Evolutionary conservation across 2,888 invertebrate genomes (phyloP).

Genomic region (Luffia ferchaultella): DNA sequence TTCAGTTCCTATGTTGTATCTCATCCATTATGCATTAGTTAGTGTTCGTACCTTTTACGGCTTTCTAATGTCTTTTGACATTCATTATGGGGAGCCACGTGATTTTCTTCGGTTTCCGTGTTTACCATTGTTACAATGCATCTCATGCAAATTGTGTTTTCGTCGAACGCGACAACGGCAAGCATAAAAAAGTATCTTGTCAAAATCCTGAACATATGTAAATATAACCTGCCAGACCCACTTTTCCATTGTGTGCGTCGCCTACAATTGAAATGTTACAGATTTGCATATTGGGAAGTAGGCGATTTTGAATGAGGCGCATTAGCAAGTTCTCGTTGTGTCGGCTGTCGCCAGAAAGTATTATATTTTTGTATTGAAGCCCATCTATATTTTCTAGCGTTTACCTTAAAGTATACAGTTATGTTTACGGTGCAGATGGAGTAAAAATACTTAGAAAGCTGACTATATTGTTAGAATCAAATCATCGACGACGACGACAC

Average conservation of each 20-base stretch:
- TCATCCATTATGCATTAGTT: not conserved
- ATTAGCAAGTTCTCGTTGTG: slow-evolving; percentile 24
- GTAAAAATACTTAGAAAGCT: no score
- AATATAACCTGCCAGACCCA: slow-evolving; percentile 37
- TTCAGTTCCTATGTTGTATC: no score
- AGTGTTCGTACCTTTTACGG: not conserved
- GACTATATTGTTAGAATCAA: no score
- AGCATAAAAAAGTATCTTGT: slow-evolving; percentile 20
- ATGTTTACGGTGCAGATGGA: no score
- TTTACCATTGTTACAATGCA: slow-evolving; percentile 10
- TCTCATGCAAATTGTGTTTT: slow-evolving; percentile 18
- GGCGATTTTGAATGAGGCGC: slow-evolving; percentile 41
- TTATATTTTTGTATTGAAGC: no score
- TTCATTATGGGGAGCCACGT: not conserved
- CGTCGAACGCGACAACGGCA: slow-evolving; percentile 20
- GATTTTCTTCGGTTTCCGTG: not conserved
- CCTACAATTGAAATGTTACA: slow-evolving; percentile 41
- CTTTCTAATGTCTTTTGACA: not conserved
- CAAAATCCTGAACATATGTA: slow-evolving; percentile 28
- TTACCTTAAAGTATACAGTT: no score
- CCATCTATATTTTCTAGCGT: no score
- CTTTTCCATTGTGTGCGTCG: slow-evolving; percentile 41
- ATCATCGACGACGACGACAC: no score
- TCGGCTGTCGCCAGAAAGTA: not conserved
- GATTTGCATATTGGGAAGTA: slow-evolving; percentile 59